Evolutionary conservation across 2,113 vertebrate species (phyloP).

Genomic region (Beaufortia kweichowensis): DNA sequence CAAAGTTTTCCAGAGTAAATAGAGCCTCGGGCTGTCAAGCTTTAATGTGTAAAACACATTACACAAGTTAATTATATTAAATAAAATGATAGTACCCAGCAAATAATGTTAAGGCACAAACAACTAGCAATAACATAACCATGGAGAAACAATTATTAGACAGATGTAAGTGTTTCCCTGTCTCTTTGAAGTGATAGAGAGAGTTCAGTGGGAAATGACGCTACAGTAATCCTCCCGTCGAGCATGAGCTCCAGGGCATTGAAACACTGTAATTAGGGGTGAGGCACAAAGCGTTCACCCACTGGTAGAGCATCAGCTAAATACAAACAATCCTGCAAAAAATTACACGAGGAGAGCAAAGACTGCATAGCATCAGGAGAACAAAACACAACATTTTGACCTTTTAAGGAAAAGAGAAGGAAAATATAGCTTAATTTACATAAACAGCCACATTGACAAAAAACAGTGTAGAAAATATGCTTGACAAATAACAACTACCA

Average conservation of each 20-base stretch:
- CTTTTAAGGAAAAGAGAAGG: not conserved
- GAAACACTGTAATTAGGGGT: slow-evolving; percentile 56
- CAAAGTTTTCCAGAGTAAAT: no score
- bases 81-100: not conserved
- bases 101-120: not conserved
- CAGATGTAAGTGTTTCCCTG: not conserved
- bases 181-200: not conserved
- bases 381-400: slow-evolving; percentile 15
- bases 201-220: slow-evolving; percentile 41
- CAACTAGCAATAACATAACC: not conserved
- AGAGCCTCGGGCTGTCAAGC: no score
- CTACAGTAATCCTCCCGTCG: slow-evolving; percentile 7
- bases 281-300: slow-evolving; percentile 50
- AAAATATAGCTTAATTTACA: not conserved
- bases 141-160: slow-evolving; percentile 5
- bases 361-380: not conserved
- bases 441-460: no score
- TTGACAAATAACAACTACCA: no score
- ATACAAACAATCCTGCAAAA: slow-evolving; percentile 55
- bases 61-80: not conserved
- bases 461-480: no score
- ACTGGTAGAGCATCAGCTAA: slow-evolving; percentile 46
- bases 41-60: no score
- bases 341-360: slow-evolving; percentile 45
- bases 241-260: slow-evolving; percentile 16